These are phyloP conservation scores for Conistra vaccinii DNA, from an alignment of 2,888 invertebrate genomes.

Conservation along the genomic window DNA sequence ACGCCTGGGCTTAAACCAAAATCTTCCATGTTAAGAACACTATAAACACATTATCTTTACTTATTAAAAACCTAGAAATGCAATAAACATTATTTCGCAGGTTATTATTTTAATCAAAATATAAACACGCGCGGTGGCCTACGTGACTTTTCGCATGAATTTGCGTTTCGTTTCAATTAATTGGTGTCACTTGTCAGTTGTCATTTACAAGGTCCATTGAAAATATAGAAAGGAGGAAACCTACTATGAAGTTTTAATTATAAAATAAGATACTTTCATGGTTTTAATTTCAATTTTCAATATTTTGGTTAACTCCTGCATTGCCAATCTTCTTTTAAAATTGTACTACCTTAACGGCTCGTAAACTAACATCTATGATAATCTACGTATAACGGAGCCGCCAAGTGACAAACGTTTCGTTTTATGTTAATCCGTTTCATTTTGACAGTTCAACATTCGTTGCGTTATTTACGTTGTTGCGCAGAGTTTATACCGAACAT, in stretches of 20 bases:
- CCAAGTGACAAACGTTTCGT: slow-evolving; percentile 26
- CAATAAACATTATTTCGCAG: slow-evolving; percentile 55
- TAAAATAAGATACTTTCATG: neutral
- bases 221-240: neutral
- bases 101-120: slow-evolving; percentile 76
- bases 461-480: no score
- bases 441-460: no score
- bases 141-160: slow-evolving; percentile 85
- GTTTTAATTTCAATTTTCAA: no score
- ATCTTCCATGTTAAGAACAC: slow-evolving; percentile 78
- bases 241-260: neutral
- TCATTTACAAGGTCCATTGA: neutral
- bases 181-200: neutral
- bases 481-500: no score
- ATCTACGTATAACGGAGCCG: slow-evolving; percentile 18
- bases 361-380: neutral
- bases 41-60: slow-evolving; percentile 42
- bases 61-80: neutral
- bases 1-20: slow-evolving; percentile 82
- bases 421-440: no score
- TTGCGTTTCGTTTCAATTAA: slow-evolving; percentile 69
- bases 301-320: neutral
- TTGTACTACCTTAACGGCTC: neutral
- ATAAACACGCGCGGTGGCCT: slow-evolving; percentile 86
- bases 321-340: neutral